A percentile compares a stretch with the other conserved stretches of the same genome.
Evolutionary conservation across 2,113 vertebrate genomes (phyloP).

Genomic region (Alosa alosa): DNA sequence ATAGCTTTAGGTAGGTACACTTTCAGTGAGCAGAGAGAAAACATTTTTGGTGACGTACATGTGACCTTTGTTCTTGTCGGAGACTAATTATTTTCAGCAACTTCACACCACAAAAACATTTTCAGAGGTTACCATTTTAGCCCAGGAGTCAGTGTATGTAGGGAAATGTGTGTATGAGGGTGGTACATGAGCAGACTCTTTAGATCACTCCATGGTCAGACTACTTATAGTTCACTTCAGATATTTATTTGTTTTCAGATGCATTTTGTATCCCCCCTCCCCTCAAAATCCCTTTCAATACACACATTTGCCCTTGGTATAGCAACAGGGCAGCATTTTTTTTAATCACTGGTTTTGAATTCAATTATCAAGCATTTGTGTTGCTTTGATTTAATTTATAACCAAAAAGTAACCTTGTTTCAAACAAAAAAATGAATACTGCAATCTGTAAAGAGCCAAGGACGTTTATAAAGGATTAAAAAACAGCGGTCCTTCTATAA

Average conservation of each 20-base stretch:
- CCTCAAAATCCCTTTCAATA: background rate
- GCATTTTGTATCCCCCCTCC: background rate
- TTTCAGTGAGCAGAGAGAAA: background rate
- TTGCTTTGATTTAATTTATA: slow-evolving; percentile 37
- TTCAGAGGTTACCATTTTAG: background rate
- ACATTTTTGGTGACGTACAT: background rate
- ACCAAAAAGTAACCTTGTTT: slow-evolving; percentile 59
- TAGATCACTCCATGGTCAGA: background rate
- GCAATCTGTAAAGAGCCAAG: slow-evolving; percentile 49
- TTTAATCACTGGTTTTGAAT: background rate
- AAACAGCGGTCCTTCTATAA: slow-evolving; percentile 41
- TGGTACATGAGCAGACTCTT: background rate
- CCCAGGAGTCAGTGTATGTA: background rate
- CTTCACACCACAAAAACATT: background rate
- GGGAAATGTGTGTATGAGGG: background rate
- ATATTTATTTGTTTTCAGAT: background rate
- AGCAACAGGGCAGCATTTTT: background rate
- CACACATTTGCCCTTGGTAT: background rate
- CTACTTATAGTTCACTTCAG: background rate
- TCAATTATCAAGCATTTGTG: slow-evolving; percentile 37
- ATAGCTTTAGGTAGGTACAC: slow-evolving; percentile 9
- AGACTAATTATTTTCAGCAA: background rate
- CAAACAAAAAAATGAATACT: slow-evolving; percentile 54
- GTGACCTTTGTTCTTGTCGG: background rate
- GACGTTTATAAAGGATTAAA: slow-evolving; percentile 48